Base-by-base conservation (phyloP, 2,113 vertebrate genomes). In the Macrotus californicus region DNA sequence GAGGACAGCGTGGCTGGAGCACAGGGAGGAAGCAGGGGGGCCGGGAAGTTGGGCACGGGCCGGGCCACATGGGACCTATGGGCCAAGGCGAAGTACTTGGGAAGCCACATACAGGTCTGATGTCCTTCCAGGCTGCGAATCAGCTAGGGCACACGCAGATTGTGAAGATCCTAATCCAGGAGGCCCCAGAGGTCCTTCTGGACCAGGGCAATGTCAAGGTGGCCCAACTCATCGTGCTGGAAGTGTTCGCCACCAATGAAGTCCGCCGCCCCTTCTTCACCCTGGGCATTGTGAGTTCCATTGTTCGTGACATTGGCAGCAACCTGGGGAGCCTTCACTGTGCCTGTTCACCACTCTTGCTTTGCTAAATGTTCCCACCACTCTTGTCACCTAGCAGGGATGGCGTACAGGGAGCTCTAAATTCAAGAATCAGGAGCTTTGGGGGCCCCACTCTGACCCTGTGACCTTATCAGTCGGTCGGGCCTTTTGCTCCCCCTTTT, bases 231-330 rank as follows among this genome's bases (percentile, higher is more conserved):
- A 52, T 96, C 5, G 19, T 96, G n/a, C 52, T 98, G 43, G 89
- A 97, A 54, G 10, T 98, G 4, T 97, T 97, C 0, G 15, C 96
- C 87, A 90, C 64, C 72, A 87, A 56, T 0, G 13, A 89, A 90
- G 89, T 50, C 54, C 52, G 0, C 59, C 91, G 39, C 34, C 95
- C 97, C 29, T 22, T 97, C 76, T 97, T 97, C 87, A 97, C 97
- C n/a, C 76, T 98, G 36, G 97, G 97, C 95, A 96, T 98, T 0
- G 97, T 98, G 80, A 98, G 97, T 97, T 70, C 89, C 21, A 2
- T 5, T 9, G 3, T 52, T 64, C 31, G 6, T 18, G 46, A 24
- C 18, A 0, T 2, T 8, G 59, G 70, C 41, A 43, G 46, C 46
- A 54, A 14, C 21, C 10, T 36, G 34, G 52, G 43, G 34, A n/a